Evolutionary conservation across 2,888 invertebrate genomes (phyloP).

Genomic region (Alloplasta piceator): DNA sequence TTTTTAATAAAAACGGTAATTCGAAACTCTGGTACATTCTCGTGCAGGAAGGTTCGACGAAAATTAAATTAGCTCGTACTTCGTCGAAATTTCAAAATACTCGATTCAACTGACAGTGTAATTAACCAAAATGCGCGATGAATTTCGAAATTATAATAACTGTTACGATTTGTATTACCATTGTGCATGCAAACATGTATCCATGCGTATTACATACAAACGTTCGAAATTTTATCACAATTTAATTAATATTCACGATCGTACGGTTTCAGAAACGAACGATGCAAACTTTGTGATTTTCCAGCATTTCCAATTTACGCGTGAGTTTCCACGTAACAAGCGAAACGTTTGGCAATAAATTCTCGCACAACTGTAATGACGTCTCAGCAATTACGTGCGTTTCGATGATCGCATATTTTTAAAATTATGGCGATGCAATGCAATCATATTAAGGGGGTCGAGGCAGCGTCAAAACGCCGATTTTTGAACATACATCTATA

Average conservation of each 20-base stretch:
- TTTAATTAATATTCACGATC: constrained; percentile 16
- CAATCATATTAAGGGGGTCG: too few relatives aligned
- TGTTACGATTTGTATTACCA: constrained; percentile 26
- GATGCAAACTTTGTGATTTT: not conserved
- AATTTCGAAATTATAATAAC: constrained; percentile 38
- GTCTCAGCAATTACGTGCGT: constrained; percentile 5
- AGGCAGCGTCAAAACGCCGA: too few relatives aligned
- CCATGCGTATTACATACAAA: not conserved
- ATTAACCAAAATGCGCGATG: constrained; percentile 30
- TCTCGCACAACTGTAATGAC: constrained; percentile 11
- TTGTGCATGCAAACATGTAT: not conserved
- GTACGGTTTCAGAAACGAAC: constrained; percentile 31
- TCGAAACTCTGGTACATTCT: too few relatives aligned
- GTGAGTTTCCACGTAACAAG: not conserved
- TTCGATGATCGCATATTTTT: constrained; percentile 20
- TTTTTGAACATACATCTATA: too few relatives aligned
- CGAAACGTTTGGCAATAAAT: constrained; percentile 45
- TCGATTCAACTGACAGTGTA: not conserved
- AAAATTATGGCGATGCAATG: not conserved
- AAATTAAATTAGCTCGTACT: constrained; percentile 26
- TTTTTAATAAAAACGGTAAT: too few relatives aligned
- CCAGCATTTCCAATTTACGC: constrained; percentile 39
- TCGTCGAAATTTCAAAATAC: constrained; percentile 15
- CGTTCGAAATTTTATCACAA: constrained; percentile 31
- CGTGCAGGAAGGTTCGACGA: not conserved